phyloP scores from a whole-genome alignment of 2,113 vertebrate genomes.

The Pseudolaguvia tuberculata region DNA sequence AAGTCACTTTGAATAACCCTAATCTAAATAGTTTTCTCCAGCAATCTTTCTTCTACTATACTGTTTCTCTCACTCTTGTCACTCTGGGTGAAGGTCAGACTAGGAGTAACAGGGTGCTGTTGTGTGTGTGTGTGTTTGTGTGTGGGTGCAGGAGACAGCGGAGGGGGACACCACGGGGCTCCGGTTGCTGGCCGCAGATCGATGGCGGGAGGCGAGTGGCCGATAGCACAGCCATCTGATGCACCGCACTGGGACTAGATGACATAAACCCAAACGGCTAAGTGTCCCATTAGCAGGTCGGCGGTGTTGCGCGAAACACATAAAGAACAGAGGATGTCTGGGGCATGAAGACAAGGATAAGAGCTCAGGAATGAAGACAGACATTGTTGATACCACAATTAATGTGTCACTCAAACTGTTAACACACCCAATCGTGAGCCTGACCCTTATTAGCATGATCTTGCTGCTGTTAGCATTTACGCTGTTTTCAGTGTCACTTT shows the following conservation, averaged over 20 bases:
- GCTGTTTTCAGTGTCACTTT: neutral
- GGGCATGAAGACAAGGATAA: slow-evolving; percentile 10
- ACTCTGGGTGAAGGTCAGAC: slow-evolving; percentile 68
- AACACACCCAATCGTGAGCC: slow-evolving; percentile 4
- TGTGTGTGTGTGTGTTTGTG: slow-evolving; percentile 35
- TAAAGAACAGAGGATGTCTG: slow-evolving; percentile 44
- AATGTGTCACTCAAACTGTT: neutral
- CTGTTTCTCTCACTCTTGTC: slow-evolving; percentile 37
- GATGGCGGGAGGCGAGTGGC: slow-evolving; percentile 61
- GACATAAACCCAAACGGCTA: slow-evolving; percentile 71
- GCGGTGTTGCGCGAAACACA: slow-evolving; percentile 56
- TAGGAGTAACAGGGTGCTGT: slow-evolving; percentile 45
- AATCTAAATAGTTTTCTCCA: neutral
- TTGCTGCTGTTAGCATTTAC: neutral
- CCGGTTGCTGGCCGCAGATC: slow-evolving; percentile 77
- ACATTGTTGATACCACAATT: neutral
- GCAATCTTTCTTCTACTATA: too few relatives aligned
- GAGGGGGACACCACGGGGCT: slow-evolving; percentile 69
- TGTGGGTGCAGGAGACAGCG: slow-evolving; percentile 58
- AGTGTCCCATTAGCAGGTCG: slow-evolving; percentile 77
- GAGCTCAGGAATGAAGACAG: neutral
- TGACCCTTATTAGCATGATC: neutral
- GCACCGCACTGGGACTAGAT: slow-evolving; percentile 65
- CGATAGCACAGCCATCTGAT: slow-evolving; percentile 64
- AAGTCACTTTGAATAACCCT: too few relatives aligned